Evolutionary conservation across 2,888 invertebrate genomes (phyloP), one percentile per base, ranked within the genome.

Genomic region (Polyommatus iphigenia): DNA sequence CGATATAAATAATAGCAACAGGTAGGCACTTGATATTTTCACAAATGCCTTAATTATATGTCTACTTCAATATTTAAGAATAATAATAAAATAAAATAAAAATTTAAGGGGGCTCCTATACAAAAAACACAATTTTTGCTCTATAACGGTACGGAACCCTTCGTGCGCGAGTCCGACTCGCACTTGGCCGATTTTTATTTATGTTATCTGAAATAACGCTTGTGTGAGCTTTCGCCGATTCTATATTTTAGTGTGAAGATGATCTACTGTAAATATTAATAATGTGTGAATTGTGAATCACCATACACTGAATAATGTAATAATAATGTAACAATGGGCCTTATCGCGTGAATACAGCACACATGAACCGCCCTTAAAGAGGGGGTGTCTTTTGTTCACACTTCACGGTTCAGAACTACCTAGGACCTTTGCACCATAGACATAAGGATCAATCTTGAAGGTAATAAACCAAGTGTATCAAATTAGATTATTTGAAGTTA

Each of bases 361-460:
- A 13, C 32, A 32, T 15, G 18, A 29, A 18, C 32, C 71, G 10
- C 71, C 71, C 71, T 71, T 13, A 7, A 32, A 29, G 7, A 18
- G 32, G 32, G 71, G 71, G 71, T 71, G 71, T 29, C 29, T 71
- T 71, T 71, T 36, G 71, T 71, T 29, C 32, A n/a, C 5, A 18
- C 59, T 59, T n/a, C 59, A 54, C 54, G 5, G 18, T 54, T 54
- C 54, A 54, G 54, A 18, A 3, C 1, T 46, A 54, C 54, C 54
- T 54, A 54, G 18, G 54, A 54, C 54, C 54, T 54, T 54, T 6
- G 18, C 18, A 54, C 5, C 18, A 18, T 54, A 54, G 4, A 54
- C 18, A 54, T 54, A 54, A 18, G 54, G 54, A 18, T 18, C 18
- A 54, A 54, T 54, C 4, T 54, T 5, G 54, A 54, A 18, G 54